Evolutionary conservation across 2,888 invertebrate species (phyloP), one percentile per base, ranked within the genome.

Genomic region (Cacoxenus indagator): DNA sequence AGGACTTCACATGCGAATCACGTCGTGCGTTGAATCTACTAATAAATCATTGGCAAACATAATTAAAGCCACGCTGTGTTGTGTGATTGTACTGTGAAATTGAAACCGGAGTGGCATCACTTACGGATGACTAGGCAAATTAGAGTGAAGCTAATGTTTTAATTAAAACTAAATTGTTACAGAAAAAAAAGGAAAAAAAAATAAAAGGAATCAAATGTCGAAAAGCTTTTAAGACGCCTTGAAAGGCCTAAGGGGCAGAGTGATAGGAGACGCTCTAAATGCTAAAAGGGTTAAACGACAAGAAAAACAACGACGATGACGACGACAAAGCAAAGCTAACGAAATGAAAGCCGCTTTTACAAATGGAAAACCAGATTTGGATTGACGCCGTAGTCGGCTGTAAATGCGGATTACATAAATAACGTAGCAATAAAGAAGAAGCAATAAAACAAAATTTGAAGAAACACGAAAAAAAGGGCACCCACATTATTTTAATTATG

Each of bases 151-250:
- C 64, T 75, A 78, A 77, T 78, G 73, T 73, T 80, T 77, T 76
- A 80, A 80, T 79, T 78, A 78, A 78, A 78, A 69, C 54, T 64
- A 37, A 65, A 76, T 68, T 27, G 43, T 64, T 59, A 51, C 6
- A 48, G 17, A n/a, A 17, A 48, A 48, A 2, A 48, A 48, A 48
- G n/a, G n/a, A 46, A 46, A 46, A 14, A 48, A 19, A 14, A 48
- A 48, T n/a, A 48, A 48, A 48, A 17, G 19, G 17, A 48, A 48
- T 48, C 48, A 6, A 2, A 48, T n/a, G 48, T n/a, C n/a, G n/a
- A n/a, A 4, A 48, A 48, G 48, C 1, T n/a, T n/a, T n/a, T n/a
- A n/a, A n/a, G n/a, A n/a, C n/a, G n/a, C n/a, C n/a, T n/a, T n/a
- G n/a, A n/a, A n/a, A n/a, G n/a, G n/a, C n/a, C n/a, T n/a, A n/a